phyloP scores from a whole-genome alignment of 1,140 invertebrate genomes.

The Plutomurus gul region DNA sequence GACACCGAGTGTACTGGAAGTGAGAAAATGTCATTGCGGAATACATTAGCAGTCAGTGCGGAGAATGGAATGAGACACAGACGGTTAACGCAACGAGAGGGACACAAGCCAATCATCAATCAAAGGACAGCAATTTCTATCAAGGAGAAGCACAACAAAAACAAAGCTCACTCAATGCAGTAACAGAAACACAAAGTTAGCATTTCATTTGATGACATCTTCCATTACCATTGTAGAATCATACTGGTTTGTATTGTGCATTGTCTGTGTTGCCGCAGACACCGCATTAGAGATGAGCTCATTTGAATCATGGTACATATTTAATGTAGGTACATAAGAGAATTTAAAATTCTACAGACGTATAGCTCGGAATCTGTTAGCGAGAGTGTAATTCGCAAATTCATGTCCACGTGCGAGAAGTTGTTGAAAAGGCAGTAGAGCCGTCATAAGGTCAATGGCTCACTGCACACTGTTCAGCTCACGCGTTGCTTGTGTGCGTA shows the following conservation, averaged over 20 bases:
- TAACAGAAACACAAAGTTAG: too few relatives aligned
- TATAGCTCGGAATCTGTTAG: too few relatives aligned
- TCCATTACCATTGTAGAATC: neutral
- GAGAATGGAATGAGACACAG: neutral
- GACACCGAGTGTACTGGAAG: neutral
- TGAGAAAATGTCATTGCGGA: constrained; percentile 11
- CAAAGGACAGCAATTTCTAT: neutral
- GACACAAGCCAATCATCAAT: constrained; percentile 1
- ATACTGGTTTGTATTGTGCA: neutral
- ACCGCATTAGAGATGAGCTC: neutral
- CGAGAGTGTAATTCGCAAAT: constrained; percentile 6
- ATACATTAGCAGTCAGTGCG: neutral
- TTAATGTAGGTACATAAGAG: too few relatives aligned
- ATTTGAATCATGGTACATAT: too few relatives aligned
- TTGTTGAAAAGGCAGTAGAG: neutral
- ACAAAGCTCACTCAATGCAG: too few relatives aligned
- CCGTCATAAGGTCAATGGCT: neutral
- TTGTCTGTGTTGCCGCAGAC: neutral
- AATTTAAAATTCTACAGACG: too few relatives aligned
- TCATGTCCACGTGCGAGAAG: constrained; percentile 13
- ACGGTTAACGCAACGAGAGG: neutral
- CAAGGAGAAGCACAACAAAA: too few relatives aligned
- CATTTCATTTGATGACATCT: neutral
- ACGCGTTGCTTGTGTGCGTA: too few relatives aligned
- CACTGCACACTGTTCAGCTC: too few relatives aligned